Evolutionary conservation across 2,888 invertebrate genomes (phyloP).

Genomic region (Neoaliturus tenellus): DNA sequence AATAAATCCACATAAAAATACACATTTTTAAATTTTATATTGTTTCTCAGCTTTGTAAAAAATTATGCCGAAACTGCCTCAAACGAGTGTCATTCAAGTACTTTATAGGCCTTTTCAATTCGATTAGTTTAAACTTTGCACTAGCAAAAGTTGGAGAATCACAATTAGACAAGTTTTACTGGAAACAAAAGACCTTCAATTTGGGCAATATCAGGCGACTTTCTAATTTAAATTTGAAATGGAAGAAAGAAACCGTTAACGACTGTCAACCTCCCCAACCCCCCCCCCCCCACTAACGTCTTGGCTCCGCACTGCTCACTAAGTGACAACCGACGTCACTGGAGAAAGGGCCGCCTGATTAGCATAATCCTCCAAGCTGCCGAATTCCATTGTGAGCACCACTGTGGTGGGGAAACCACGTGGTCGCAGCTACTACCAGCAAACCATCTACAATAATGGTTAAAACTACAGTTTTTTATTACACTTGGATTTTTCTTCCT

Average conservation of each 20-base stretch:
- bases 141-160: slow-evolving; percentile 41
- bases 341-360: slow-evolving; percentile 5
- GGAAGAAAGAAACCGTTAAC: slow-evolving; percentile 49
- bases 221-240: slow-evolving; percentile 50
- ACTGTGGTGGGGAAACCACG: background rate
- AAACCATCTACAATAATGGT: too few species aligned
- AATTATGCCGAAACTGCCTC: background rate
- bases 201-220: slow-evolving; percentile 48
- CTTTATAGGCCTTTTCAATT: slow-evolving; percentile 25
- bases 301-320: background rate
- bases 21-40: too few species aligned
- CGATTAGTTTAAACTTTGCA: slow-evolving; percentile 37
- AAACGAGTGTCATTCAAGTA: slow-evolving; percentile 17
- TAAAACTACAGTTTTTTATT: too few species aligned
- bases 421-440: background rate
- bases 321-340: slow-evolving; percentile 45
- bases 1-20: too few species aligned
- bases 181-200: slow-evolving; percentile 48
- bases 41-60: too few species aligned
- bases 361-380: slow-evolving; percentile 35
- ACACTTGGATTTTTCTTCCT: too few species aligned
- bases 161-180: slow-evolving; percentile 33
- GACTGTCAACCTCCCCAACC: slow-evolving; percentile 26
- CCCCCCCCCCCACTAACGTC: background rate
- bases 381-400: slow-evolving; percentile 8